Conservation (phyloP, 2,888 invertebrate genomes). For the Harpalus rufipes region DNA sequence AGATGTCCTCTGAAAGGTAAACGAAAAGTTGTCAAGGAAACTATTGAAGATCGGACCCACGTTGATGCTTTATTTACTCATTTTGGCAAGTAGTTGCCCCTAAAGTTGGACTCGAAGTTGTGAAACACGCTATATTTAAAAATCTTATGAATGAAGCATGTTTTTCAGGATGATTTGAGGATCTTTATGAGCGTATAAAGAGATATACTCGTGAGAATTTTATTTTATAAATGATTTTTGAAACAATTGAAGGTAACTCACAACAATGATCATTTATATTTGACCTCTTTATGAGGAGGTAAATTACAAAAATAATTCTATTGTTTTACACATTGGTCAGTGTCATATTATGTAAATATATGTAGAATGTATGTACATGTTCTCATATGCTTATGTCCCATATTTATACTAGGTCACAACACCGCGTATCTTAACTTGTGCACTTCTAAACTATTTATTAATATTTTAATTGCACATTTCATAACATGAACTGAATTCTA, state of each 20-base stretch:
- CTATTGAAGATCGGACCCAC: too few relatives aligned
- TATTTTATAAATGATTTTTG: conserved; percentile 43
- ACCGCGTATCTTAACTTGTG: conserved; percentile 6
- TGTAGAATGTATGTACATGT: conserved; percentile 49
- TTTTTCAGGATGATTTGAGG: conserved; percentile 23
- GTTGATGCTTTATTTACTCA: too few relatives aligned
- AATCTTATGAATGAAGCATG: background rate
- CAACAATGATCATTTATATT: conserved; percentile 51
- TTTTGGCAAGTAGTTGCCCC: too few relatives aligned
- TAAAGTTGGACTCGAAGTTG: too few relatives aligned
- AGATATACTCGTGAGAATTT: conserved; percentile 38
- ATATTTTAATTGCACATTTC: conserved; percentile 54
- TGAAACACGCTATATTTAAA: background rate
- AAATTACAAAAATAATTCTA: conserved; percentile 62
- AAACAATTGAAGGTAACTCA: conserved; percentile 53
- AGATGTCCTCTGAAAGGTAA: too few relatives aligned
- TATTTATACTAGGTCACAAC: conserved; percentile 58
- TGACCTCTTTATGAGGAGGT: conserved; percentile 58
- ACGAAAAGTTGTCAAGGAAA: too few relatives aligned
- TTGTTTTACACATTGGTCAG: conserved; percentile 60
- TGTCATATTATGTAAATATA: conserved; percentile 58
- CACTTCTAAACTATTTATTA: conserved; percentile 33
- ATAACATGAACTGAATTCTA: conserved; percentile 31
- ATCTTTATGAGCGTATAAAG: conserved; percentile 9
- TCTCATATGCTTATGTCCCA: conserved; percentile 56